Base-by-base conservation (phyloP, 2,113 vertebrate genomes). In the Thinocorus orbignyianus region DNA sequence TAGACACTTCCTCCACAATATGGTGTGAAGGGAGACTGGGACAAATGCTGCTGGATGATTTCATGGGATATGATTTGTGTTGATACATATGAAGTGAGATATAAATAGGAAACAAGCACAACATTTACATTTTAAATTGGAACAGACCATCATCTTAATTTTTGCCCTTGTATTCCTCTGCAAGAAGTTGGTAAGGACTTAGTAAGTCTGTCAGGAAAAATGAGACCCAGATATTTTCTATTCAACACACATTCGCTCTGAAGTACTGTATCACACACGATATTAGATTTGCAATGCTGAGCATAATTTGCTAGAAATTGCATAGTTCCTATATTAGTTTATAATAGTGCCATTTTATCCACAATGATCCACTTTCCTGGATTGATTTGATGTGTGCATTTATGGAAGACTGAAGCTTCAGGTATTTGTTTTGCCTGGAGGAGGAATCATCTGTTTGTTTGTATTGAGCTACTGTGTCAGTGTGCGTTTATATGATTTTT, bases 341-440 rank as follows among this genome's bases (percentile, higher is more conserved):
- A 18, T 54, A 89, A 89, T 55, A 84, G 15, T 49, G 49, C 15
- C 2, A 51, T 89, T 95, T 82, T 76, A 65, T 55, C 65, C 54
- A 61, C 73, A 91, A 35, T 72, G 71, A 51, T 82, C 61, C 78
- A 76, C 24, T 91, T 87, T 57, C 73, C 70, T 60, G 37, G 44
- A 48, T 51, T 85, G 65, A 82, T 54, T 44, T 77, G 55, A 65
- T 68, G 33, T 65, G 44, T 90, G 73, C 28, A 7, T 80, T 89
- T 87, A 77, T 62, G 66, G 66, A 95, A 96, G 73, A 87, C n/a
- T 92, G 61, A 81, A 95, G 55, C 48, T 92, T 71, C 42, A 77
- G 39, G 48, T 77, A 52, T 64, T 91, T 89, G 41, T 58, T 93
- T 95, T 81, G 60, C 80, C 41, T 54, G 51, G 83, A 86, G 44